phyloP scores from a whole-genome alignment of 2,113 vertebrate genomes.

The Brachyistius frenatus region DNA sequence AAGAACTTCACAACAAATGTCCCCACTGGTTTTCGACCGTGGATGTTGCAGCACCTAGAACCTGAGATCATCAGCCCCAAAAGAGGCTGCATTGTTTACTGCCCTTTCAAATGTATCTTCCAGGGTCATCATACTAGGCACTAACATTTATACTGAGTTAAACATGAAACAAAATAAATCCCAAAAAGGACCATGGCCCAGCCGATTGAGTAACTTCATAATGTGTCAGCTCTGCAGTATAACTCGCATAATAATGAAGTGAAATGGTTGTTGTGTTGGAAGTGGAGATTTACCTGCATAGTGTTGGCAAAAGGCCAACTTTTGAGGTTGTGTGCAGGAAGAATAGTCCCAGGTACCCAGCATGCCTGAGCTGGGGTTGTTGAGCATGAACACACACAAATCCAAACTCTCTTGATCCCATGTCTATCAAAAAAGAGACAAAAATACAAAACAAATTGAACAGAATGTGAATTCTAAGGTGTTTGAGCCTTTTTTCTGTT shows the following conservation, averaged over 20 bases:
- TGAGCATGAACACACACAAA: constrained; percentile 88
- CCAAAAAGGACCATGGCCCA: too few relatives aligned
- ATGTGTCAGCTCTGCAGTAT: neutral
- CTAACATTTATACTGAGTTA: too few relatives aligned
- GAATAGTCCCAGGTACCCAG: constrained; percentile 94
- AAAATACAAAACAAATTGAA: neutral
- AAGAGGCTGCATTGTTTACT: too few relatives aligned
- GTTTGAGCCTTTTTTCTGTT: neutral
- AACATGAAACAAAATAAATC: too few relatives aligned
- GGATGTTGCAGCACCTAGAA: too few relatives aligned
- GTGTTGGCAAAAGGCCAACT: constrained; percentile 88
- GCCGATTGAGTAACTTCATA: neutral
- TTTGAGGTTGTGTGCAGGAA: constrained; percentile 85
- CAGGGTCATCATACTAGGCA: too few relatives aligned
- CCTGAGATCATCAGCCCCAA: too few relatives aligned
- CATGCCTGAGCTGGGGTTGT: constrained; percentile 85
- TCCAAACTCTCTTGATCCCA: constrained; percentile 84
- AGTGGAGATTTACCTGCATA: constrained; percentile 83
- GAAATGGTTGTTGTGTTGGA: neutral
- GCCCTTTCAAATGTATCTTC: too few relatives aligned
- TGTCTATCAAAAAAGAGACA: constrained; percentile 76
- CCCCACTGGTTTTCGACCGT: too few relatives aligned
- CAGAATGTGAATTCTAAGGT: neutral
- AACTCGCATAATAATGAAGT: neutral
- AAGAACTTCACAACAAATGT: too few relatives aligned